Evolutionary conservation across 2,888 invertebrate species (phyloP).

Genomic region (Shargacucullia verbasci): DNA sequence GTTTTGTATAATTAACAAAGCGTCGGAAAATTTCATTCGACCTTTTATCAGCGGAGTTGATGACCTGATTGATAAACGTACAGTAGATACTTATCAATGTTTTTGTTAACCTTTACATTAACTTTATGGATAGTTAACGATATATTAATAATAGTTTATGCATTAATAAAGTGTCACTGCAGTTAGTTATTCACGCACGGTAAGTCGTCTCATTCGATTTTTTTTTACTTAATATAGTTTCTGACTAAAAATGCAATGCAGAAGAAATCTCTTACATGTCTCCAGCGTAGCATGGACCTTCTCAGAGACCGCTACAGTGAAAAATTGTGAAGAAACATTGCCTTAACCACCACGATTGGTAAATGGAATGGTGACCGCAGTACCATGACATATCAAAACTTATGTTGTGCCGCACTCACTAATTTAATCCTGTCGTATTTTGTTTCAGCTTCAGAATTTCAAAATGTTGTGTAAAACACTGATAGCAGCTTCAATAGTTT

Average conservation of each 20-base stretch:
- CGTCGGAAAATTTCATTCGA: slow-evolving; percentile 41
- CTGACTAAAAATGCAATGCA: neutral
- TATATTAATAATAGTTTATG: slow-evolving; percentile 26
- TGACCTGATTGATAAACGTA: slow-evolving; percentile 27
- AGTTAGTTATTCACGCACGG: slow-evolving; percentile 33
- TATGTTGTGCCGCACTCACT: too few relatives aligned
- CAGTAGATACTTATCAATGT: slow-evolving; percentile 29
- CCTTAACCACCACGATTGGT: too few relatives aligned
- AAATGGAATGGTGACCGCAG: too few relatives aligned
- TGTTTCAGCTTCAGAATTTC: slow-evolving; percentile 32
- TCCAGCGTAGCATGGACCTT: neutral
- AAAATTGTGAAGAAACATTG: too few relatives aligned
- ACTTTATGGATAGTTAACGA: slow-evolving; percentile 20
- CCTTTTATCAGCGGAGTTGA: slow-evolving; percentile 44
- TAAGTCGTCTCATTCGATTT: slow-evolving; percentile 41
- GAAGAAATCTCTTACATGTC: neutral
- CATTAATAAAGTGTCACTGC: slow-evolving; percentile 28
- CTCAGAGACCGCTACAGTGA: neutral
- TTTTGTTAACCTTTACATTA: slow-evolving; percentile 45
- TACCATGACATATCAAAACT: too few relatives aligned
- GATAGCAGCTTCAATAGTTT: slow-evolving; percentile 42
- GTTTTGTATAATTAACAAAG: slow-evolving; percentile 15
- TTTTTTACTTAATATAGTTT: neutral
- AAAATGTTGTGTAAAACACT: slow-evolving; percentile 34
- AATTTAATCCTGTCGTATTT: slow-evolving; percentile 20